Base-by-base conservation (phyloP, 2,797 vertebrate species). In the Rachycentron canadum region DNA sequence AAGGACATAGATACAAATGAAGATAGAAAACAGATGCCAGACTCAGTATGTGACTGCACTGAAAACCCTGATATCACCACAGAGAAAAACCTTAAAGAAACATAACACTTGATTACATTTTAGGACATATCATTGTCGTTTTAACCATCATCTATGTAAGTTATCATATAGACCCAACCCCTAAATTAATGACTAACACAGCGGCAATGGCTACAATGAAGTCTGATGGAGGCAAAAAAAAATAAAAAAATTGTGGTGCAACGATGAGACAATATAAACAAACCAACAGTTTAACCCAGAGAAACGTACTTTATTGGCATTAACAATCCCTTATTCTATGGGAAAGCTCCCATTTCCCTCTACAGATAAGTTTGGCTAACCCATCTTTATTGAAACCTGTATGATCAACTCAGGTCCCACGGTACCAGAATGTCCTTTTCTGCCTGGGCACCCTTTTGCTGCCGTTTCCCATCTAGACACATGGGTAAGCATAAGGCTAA, bases 401-500 rank as follows among this genome's bases (percentile, higher is more conserved):
- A 25, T 3, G 3, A 56, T 41, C 10, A 23, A 55, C 36, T 10
- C 4, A 41, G 17, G 45, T 83, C 79, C 28, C 3, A 56, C 69
- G 43, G 55, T 38, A 56, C 13, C 21, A 41, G 19, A 4, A 62
- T 62, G 63, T 56, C 38, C n/a, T 16, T 73, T 58, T 16, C 6
- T 30, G 34, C 25, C 23, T 13, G 40, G 36, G 28, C 23, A 76
- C 17, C 69, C 5, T 23, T 66, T 55, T 64, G 11, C 67, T 17
- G 55, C 28, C 10, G 4, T 57, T 55, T 67, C 57, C 65, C 34
- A 23, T 45, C 32, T 52, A 73, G 50, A 74, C 66, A 84, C 74
- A 82, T 69, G 66, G 68, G 34, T 66, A 65, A 73, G 76, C 88
- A 88, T 81, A 81, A 80, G 84, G 81, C 64, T 12, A 57, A 68